Evolutionary conservation across 1,140 invertebrate genomes (phyloP).

Genomic region (Meloidogyne hapla): DNA sequence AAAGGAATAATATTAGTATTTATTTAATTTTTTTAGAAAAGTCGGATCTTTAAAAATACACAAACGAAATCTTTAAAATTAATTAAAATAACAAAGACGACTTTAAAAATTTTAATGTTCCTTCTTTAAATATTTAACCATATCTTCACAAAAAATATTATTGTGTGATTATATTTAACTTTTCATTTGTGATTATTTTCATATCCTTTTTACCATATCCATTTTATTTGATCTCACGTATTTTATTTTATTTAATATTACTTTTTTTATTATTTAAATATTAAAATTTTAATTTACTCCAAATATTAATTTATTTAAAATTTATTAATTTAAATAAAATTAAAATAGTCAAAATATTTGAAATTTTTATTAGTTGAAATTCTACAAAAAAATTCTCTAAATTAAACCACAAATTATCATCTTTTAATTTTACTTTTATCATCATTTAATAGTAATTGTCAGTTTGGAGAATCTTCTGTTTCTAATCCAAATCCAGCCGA

Average conservation of each 20-base stretch:
- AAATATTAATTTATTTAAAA: too few species aligned
- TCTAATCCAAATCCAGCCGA: constrained; percentile 16
- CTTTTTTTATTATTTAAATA: neutral
- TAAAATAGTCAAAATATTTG: constrained; percentile 1
- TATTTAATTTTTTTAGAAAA: too few species aligned
- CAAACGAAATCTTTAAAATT: too few species aligned
- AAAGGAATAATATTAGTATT: too few species aligned
- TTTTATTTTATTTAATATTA: neutral
- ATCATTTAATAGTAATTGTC: neutral
- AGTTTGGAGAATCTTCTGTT: neutral
- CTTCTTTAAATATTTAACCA: neutral
- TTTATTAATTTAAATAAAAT: too few species aligned
- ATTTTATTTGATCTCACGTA: neutral
- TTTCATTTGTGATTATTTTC: neutral
- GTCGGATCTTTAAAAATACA: too few species aligned
- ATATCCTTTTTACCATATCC: neutral
- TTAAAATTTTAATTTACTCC: neutral
- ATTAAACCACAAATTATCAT: neutral
- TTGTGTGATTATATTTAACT: neutral
- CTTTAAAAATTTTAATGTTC: too few species aligned
- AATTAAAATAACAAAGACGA: too few species aligned
- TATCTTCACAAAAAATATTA: neutral
- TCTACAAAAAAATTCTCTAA: neutral
- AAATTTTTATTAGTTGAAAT: neutral
- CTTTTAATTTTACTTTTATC: neutral